Evolutionary conservation across 1,140 invertebrate genomes (phyloP).

Genomic region (Pogonus chalceus): DNA sequence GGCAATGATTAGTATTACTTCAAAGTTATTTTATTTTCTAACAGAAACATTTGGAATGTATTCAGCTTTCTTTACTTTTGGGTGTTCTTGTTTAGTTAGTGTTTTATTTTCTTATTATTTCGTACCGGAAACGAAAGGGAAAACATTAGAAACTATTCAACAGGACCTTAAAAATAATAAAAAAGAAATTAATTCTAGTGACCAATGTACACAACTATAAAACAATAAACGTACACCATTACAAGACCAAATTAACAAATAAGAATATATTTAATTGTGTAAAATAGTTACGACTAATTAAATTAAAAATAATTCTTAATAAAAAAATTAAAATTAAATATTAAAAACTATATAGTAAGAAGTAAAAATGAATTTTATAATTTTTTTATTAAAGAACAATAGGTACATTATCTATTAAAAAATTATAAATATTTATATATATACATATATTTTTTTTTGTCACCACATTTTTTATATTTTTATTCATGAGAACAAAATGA

Average conservation of each 20-base stretch:
- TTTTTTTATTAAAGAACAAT: background rate
- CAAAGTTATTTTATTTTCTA: slow-evolving; percentile 30
- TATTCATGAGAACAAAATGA: background rate
- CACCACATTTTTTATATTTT: background rate
- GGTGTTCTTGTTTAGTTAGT: slow-evolving; percentile 56
- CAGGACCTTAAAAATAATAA: slow-evolving; percentile 52
- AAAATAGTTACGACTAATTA: too few species aligned
- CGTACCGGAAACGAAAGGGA: slow-evolving; percentile 84
- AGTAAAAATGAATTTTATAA: too few species aligned
- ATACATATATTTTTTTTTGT: background rate
- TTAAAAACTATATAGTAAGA: too few species aligned
- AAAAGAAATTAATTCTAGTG: too few species aligned
- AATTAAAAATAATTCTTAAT: too few species aligned
- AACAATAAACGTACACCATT: too few species aligned
- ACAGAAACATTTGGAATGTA: slow-evolving; percentile 47
- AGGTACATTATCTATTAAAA: background rate
- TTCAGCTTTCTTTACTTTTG: slow-evolving; percentile 73
- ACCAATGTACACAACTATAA: too few species aligned
- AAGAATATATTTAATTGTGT: too few species aligned
- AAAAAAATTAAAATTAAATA: too few species aligned
- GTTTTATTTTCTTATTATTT: slow-evolving; percentile 65
- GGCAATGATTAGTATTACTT: slow-evolving; percentile 27
- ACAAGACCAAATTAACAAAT: too few species aligned
- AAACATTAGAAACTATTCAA: slow-evolving; percentile 79
- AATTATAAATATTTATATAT: background rate